Base-by-base conservation (phyloP, 2,113 vertebrate species). In the Psettodes erumei region DNA sequence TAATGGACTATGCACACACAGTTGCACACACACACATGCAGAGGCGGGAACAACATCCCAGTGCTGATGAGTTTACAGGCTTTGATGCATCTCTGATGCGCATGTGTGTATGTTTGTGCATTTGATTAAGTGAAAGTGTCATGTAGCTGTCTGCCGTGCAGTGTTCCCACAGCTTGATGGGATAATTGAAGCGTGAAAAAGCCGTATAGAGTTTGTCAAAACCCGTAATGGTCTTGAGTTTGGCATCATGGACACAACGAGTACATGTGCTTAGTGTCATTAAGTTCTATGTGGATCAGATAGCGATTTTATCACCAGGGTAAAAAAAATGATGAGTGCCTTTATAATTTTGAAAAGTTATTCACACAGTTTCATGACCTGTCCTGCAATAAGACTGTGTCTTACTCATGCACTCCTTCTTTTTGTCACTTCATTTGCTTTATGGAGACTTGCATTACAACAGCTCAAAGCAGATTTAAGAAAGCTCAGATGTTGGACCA, bases 101-200 rank as follows among this genome's bases (percentile, higher is more conserved):
- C 53, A 69, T 61, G 82, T 61, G 68, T 75, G 60, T 69, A 6
- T 83, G 28, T 82, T 79, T 86, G 55, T 82, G 75, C 23, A 21
- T 79, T 79, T 84, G 82, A 86, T 80, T 77, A 84, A 71, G 51
- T 50, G 70, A 56, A 76, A 43, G 70, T 75, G 55, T 79, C 68
- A 67, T 86, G 86, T 85, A 28, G 71, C 84, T 71, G 83, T 86
- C 63, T 48, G 69, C 71, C 2, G 4, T 5, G 35, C 63, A 47
- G 37, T 32, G n/a, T 84, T 83, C 55, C 67, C 59, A 33, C 40
- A 55, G 66, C 80, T 64, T 84, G 84, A 91, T 86, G 81, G 75
- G 76, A 82, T 90, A 90, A 89, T 78, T 89, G 85, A 89, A 83
- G 83, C 82, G 65, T 90, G 78, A 62, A 83, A 70, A 81, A 91